Percentiles rank a stretch among this genome's conserved stretches.
phyloP scores from a whole-genome alignment of 2,797 vertebrate genomes.

The Hydrolagus colliei region DNA sequence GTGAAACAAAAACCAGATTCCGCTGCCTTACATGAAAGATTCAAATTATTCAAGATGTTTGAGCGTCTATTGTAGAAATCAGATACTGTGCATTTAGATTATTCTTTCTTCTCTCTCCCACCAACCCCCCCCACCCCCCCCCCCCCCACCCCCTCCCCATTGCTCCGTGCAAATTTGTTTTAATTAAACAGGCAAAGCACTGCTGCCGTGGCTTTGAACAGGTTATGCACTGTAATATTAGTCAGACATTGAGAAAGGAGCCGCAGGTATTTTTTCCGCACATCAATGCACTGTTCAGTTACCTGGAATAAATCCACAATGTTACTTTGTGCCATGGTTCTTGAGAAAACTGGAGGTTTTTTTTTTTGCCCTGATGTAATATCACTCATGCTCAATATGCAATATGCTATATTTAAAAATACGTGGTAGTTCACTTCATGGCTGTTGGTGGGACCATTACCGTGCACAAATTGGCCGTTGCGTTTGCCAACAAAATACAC shows the following conservation, averaged over 20 bases:
- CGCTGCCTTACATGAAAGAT: not conserved
- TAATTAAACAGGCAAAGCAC: slow-evolving; percentile 13
- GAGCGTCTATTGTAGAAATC: slow-evolving; percentile 6
- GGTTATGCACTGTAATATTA: not conserved
- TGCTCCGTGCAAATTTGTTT: no score
- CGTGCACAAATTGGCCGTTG: no score
- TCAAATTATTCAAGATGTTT: slow-evolving; percentile 5
- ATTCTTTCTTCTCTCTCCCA: no score
- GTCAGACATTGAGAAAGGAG: slow-evolving; percentile 5
- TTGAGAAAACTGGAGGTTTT: no score
- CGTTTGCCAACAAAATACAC: no score
- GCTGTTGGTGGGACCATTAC: no score
- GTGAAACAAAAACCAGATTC: not conserved
- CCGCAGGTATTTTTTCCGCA: not conserved
- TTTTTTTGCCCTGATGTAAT: not conserved
- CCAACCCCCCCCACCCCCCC: no score
- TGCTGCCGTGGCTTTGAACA: not conserved
- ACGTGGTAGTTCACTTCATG: no score
- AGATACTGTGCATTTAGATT: not conserved
- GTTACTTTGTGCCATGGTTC: not conserved
- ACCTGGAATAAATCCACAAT: slow-evolving; percentile 1
- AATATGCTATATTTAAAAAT: no score
- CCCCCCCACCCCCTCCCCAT: no score
- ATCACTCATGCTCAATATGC: no score
- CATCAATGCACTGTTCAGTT: slow-evolving; percentile 12